Base-by-base conservation (phyloP, 1,140 invertebrate species). In the Drosophila teissieri region DNA sequence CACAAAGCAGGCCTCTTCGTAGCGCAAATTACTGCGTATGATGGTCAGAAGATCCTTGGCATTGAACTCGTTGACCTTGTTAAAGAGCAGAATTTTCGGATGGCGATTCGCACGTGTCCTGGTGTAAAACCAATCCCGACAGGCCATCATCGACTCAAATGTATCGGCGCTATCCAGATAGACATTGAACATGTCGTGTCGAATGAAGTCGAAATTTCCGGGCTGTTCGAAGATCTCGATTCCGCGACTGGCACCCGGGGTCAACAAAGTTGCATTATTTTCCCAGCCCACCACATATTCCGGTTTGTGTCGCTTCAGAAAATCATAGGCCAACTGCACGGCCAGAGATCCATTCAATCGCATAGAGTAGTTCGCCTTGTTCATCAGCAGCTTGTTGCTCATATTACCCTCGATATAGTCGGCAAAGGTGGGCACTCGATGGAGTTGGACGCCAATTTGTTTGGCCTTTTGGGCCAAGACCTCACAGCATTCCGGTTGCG, bases 141-240 rank as follows among this genome's bases (percentile, higher is more conserved):
- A 98, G 42, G 96, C 94, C 67, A 95, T 91, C 76, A 99, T 95
- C 92, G 98, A 99, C 88, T 98, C 97, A 5, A 93, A 83, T 0
- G 98, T 99, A 90, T 99, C 98, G 6, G 98, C 99, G 4, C 98
- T 98, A 93, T 99, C 99, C 48, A 99, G 86, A 89, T 96, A 99
- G 89, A 96, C 98, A 10, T 89, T 78, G 42, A 92, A 92, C 67
- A 93, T 93, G 24, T 92, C 85, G 6, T 90, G 72, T 0, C 88
- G 88, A 14, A 95, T 89, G 8, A 95, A 92, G 83, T 97, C 96
- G 60, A 94, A 96, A 69, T 96, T 92, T 2, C 96, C 97, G 0
- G 95, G 94, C 95, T 96, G 97, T 37, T 91, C 93, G 63, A 94
- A 95, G 2, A 81, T 82, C 4, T 92, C 91, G 22, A 96, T 80